Evolutionary conservation across 2,797 vertebrate species (phyloP).

Genomic region (Muscicapa comitata): DNA sequence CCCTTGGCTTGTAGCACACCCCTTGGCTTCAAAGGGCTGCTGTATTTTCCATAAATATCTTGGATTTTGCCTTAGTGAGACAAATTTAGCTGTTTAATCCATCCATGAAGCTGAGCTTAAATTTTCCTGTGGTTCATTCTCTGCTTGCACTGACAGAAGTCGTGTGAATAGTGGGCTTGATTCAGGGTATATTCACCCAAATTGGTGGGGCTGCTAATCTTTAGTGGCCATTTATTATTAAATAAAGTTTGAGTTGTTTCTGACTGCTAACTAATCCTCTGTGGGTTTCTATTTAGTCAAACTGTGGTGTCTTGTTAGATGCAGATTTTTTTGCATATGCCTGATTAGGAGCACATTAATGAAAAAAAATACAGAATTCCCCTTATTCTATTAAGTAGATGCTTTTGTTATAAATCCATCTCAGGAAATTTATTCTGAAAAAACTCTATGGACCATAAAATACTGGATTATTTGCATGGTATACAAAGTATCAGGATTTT

Average conservation of each 20-base stretch:
- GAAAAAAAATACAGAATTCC: background rate
- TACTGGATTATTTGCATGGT: background rate
- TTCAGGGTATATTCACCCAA: background rate
- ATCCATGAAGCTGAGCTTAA: background rate
- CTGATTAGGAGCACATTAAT: background rate
- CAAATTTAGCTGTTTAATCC: background rate
- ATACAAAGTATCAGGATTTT: background rate
- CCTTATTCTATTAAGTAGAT: background rate
- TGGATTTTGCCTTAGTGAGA: background rate
- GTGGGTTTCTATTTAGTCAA: background rate
- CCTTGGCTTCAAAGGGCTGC: background rate
- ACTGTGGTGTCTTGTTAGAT: background rate
- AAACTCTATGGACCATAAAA: background rate
- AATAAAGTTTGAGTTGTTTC: background rate
- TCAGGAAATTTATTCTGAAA: background rate
- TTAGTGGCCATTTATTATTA: background rate
- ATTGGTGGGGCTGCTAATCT: background rate
- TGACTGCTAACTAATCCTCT: background rate
- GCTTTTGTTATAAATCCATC: background rate
- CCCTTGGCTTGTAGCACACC: background rate
- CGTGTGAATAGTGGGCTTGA: background rate
- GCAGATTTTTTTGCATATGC: background rate
- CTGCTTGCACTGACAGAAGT: background rate
- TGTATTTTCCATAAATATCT: accelerated
- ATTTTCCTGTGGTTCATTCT: background rate